Conservation (phyloP, 2,888 invertebrate genomes). For the Spodoptera littoralis region DNA sequence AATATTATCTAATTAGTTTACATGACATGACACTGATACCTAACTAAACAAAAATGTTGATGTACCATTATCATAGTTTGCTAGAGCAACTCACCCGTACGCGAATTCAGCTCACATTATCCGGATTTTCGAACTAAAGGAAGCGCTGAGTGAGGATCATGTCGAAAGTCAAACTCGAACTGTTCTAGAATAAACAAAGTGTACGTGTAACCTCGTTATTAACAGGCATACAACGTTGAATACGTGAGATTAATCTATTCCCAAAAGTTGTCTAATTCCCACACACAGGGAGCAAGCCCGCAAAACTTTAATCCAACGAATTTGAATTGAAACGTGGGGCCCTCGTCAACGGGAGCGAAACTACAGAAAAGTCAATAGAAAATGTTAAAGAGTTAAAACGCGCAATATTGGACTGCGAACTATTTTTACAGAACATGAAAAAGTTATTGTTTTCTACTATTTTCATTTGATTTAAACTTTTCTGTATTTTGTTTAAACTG, state of each 20-base stretch:
- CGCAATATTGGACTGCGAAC: constrained; percentile 3
- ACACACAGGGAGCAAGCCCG: constrained; percentile 14
- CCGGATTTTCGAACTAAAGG: too few species aligned
- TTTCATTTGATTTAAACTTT: too few species aligned
- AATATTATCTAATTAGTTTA: too few species aligned
- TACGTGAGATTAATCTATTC: constrained; percentile 39
- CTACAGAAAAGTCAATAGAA: constrained; percentile 60
- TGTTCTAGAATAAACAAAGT: constrained; percentile 21
- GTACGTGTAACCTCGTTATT: constrained; percentile 18
- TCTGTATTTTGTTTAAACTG: too few species aligned
- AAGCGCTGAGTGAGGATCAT: neutral
- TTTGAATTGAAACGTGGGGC: constrained; percentile 39
- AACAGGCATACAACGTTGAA: constrained; percentile 7
- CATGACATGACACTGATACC: too few species aligned
- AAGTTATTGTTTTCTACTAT: neutral
- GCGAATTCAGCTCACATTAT: too few species aligned
- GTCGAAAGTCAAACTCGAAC: constrained; percentile 14
- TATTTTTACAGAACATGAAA: neutral
- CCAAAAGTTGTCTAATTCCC: constrained; percentile 30
- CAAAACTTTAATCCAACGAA: constrained; percentile 38
- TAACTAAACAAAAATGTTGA: too few species aligned
- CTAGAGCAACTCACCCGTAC: too few species aligned
- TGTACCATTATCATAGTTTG: too few species aligned
- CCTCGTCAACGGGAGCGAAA: constrained; percentile 18
- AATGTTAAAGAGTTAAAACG: constrained; percentile 29